Conservation (phyloP, 2,888 invertebrate species). For the Ichneumon xanthorius region DNA sequence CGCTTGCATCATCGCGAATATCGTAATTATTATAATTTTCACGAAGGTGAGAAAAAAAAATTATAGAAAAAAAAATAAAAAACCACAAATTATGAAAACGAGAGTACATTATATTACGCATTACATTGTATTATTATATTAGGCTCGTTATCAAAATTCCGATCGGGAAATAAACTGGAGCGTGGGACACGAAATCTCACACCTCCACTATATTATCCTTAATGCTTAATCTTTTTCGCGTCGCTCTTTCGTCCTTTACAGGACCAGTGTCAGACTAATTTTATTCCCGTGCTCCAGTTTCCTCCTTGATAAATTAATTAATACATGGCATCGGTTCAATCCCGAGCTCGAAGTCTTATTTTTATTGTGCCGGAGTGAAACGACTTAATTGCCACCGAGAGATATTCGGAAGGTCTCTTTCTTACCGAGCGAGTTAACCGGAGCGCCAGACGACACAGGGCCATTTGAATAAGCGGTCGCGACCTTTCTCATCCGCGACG, state of each 20-base stretch:
- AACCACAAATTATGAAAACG: conserved; percentile 20
- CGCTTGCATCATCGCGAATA: conserved; percentile 32
- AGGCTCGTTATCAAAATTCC: not conserved
- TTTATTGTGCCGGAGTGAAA: not conserved
- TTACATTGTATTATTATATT: not conserved
- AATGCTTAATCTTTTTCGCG: not conserved
- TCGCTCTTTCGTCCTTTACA: not conserved
- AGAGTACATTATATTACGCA: conserved; percentile 7
- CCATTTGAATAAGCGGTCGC: conserved; percentile 57
- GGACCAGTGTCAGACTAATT: not conserved
- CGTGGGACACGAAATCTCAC: not conserved
- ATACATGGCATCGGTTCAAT: not conserved
- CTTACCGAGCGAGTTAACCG: conserved; percentile 15
- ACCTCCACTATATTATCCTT: not conserved
- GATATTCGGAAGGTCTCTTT: conserved; percentile 27
- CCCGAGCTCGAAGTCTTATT: conserved; percentile 4
- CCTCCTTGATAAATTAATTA: conserved; percentile 31
- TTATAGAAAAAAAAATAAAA: too few relatives aligned
- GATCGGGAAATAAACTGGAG: not conserved
- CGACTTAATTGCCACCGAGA: conserved; percentile 15
- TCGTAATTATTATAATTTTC: conserved; percentile 15
- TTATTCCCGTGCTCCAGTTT: conserved; percentile 6
- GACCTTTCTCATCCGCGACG: conserved; percentile 59
- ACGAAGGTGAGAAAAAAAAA: not conserved
- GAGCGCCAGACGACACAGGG: conserved; percentile 33